Evolutionary conservation across 2,888 invertebrate species (phyloP).

Genomic region (Diabrotica balteata): DNA sequence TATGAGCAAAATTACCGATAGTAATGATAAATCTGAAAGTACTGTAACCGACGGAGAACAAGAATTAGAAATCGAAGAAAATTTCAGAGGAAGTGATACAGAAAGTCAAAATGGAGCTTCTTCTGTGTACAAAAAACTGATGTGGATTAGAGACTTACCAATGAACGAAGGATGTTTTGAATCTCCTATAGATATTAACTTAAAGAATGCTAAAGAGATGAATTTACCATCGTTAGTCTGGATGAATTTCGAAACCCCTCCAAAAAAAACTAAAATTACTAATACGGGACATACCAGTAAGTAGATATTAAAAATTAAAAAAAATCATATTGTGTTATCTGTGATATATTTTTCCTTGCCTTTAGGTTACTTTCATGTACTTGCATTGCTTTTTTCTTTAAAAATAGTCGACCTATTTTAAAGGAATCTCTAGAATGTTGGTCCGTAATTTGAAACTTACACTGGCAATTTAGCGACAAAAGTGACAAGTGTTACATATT

Average conservation of each 20-base stretch:
- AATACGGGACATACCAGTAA: constrained; percentile 74
- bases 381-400: no score
- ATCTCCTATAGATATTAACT: constrained; percentile 62
- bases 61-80: constrained; percentile 1
- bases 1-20: constrained; percentile 2
- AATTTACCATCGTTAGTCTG: constrained; percentile 64
- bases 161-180: constrained; percentile 51
- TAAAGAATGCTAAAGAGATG: constrained; percentile 53
- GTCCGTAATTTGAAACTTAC: no score
- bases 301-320: constrained; percentile 25
- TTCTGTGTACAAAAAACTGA: constrained; percentile 19
- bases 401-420: no score
- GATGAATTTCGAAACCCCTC: constrained; percentile 66
- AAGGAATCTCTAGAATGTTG: no score
- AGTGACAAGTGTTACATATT: no score
- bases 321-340: no score
- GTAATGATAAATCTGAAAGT: not conserved
- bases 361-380: no score
- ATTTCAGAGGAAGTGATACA: not conserved
- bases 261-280: constrained; percentile 70
- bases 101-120: not conserved
- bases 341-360: no score
- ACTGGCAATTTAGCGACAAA: no score
- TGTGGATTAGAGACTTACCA: constrained; percentile 46
- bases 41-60: not conserved